Evolutionary conservation across 1,140 invertebrate genomes (phyloP), one percentile per base, ranked within the genome.

Genomic region (Drosophila elegans): DNA sequence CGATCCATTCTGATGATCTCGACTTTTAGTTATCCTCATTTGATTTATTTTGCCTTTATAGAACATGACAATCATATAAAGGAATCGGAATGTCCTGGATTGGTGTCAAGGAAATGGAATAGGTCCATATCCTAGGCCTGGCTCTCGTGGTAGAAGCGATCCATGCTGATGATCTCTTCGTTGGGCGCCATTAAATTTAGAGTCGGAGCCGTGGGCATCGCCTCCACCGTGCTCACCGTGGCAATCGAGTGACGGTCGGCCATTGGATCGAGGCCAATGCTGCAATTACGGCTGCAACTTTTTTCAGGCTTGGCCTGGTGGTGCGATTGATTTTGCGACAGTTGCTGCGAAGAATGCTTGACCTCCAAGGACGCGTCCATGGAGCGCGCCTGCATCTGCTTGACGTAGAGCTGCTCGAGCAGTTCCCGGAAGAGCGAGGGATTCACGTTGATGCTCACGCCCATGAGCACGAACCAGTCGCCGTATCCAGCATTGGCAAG

Each of bases 401-500:
- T 42, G 10, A 25, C 41, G 4, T 84, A 80, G 0, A 89, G 69
- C 29, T 80, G 57, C 3, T 78, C 77, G 13, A 94, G 77, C 13
- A 95, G 85, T 42, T 95, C 94, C 55, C 93, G 93, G 81, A 94
- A 95, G 16, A 95, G 92, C 21, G 94, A 77, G 0, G 94, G 93
- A 89, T 96, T 95, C 49, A 96, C 93, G 86, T 96, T 96, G 81
- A 95, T 95, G n/a, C 94, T 94, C 27, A 96, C 86, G 72, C 94
- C 93, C 80, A 95, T 94, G 4, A 96, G 91, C 3, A 96, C 84
- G 85, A 96, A 96, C 95, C 95, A 96, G 88, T 96, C 95, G 0
- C 95, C 95, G 67, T 94, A 94, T 39, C 93, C 92, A 27, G 46
- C 48, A n/a, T 42, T 55, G 77, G 66, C 16, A 7, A 86, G 25